Percentiles rank a stretch among this genome's conserved stretches.
These are phyloP conservation scores for Drosophila miranda DNA, from an alignment of 1,140 invertebrate genomes.

Conservation along the genomic window DNA sequence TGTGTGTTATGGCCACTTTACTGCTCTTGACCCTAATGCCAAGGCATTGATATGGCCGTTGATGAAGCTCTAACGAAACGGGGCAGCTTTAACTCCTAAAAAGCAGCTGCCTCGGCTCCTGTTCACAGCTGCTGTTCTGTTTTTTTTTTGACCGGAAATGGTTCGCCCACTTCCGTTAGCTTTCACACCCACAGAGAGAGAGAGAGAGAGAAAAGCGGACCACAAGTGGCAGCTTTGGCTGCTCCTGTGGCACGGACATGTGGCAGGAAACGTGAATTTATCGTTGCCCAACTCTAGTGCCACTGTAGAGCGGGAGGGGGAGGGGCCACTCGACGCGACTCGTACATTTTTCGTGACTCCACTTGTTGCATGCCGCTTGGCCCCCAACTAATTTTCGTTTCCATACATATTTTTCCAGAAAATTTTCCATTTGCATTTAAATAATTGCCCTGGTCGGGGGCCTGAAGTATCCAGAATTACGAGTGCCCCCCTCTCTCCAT, in stretches of 20 bases:
- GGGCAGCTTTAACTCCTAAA: conserved; percentile 26
- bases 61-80: conserved; percentile 31
- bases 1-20: conserved; percentile 44
- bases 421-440: conserved; percentile 57
- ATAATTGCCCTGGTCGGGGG: conserved; percentile 40
- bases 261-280: conserved; percentile 77
- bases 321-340: conserved; percentile 19
- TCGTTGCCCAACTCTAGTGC: conserved; percentile 63
- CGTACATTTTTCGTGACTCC: conserved; percentile 47
- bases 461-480: conserved; percentile 43
- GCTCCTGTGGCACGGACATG: conserved; percentile 62
- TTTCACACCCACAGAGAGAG: conserved; percentile 52
- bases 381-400: conserved; percentile 36
- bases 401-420: conserved; percentile 31
- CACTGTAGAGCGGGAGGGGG: conserved; percentile 34
- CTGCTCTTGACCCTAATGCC: conserved; percentile 73
- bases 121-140: conserved; percentile 19
- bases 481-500: conserved; percentile 11
- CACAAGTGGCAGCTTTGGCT: conserved; percentile 24
- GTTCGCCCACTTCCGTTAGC: conserved; percentile 71
- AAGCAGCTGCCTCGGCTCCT: conserved; percentile 21
- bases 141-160: conserved; percentile 52
- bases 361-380: conserved; percentile 23
- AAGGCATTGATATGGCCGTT: conserved; percentile 39
- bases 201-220: background rate